phyloP scores from a whole-genome alignment of 2,888 invertebrate genomes.

The Parasteatoda lunata region DNA sequence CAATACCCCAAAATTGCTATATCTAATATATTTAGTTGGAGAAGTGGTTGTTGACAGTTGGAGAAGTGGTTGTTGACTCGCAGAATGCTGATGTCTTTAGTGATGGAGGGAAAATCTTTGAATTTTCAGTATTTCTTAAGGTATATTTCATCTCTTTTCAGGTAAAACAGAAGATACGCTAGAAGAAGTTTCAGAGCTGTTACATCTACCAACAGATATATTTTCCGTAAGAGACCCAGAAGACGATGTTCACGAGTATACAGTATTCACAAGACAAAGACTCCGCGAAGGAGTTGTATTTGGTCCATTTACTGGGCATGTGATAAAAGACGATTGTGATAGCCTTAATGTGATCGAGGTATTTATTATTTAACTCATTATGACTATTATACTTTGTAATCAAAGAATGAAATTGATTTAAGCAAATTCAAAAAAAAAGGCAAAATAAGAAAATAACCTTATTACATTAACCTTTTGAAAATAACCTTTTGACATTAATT shows the following conservation, averaged over 20 bases:
- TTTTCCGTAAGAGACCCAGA: constrained; percentile 60
- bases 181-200: constrained; percentile 59
- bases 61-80: too few species aligned
- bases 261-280: constrained; percentile 41
- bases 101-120: background rate
- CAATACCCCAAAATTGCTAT: too few species aligned
- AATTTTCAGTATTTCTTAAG: background rate
- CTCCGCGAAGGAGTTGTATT: constrained; percentile 37
- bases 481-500: too few species aligned
- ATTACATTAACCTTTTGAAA: too few species aligned
- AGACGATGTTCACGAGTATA: constrained; percentile 59
- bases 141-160: background rate
- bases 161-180: constrained; percentile 62
- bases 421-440: too few species aligned
- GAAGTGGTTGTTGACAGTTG: too few species aligned
- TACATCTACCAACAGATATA: constrained; percentile 56
- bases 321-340: constrained; percentile 18
- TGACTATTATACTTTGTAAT: too few species aligned
- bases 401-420: too few species aligned
- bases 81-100: background rate
- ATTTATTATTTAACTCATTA: background rate
- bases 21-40: too few species aligned
- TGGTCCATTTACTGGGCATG: constrained; percentile 54
- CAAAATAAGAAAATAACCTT: too few species aligned
- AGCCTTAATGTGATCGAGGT: constrained; percentile 53